phyloP scores from a whole-genome alignment of 2,888 invertebrate species.

The Physocephala rufipes region DNA sequence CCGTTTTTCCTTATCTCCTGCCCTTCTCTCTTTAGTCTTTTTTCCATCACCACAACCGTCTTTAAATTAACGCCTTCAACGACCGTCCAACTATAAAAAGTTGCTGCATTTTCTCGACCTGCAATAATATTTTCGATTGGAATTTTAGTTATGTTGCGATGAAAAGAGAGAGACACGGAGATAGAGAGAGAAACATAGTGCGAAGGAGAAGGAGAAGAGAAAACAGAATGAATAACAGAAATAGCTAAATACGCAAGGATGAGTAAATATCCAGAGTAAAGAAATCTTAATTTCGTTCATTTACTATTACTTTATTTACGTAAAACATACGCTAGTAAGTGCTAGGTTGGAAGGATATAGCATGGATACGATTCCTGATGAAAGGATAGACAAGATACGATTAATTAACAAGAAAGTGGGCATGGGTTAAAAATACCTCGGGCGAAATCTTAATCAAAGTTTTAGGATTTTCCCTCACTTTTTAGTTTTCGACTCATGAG shows the following conservation, averaged over 20 bases:
- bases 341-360: not conserved
- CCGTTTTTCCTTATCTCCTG: not conserved
- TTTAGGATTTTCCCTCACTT: slow-evolving; percentile 36
- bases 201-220: not conserved
- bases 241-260: not conserved
- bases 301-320: slow-evolving; percentile 27
- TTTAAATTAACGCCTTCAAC: not conserved
- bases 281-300: slow-evolving; percentile 25
- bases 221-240: too few species aligned
- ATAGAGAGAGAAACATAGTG: not conserved
- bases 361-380: too few species aligned
- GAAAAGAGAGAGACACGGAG: not conserved
- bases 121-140: slow-evolving; percentile 30
- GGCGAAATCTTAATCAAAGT: slow-evolving; percentile 38
- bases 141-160: slow-evolving; percentile 10
- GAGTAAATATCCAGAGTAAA: not conserved
- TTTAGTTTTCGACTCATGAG: slow-evolving; percentile 15
- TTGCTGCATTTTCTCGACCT: slow-evolving; percentile 1
- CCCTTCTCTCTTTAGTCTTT: not conserved
- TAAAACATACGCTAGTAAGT: not conserved
- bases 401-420: too few species aligned
- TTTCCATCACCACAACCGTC: not conserved
- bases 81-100: not conserved
- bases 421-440: slow-evolving; percentile 15
- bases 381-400: too few species aligned